These are phyloP conservation scores for Syrrhaptes paradoxus DNA, from an alignment of 2,113 vertebrate species.

Conservation along the genomic window DNA sequence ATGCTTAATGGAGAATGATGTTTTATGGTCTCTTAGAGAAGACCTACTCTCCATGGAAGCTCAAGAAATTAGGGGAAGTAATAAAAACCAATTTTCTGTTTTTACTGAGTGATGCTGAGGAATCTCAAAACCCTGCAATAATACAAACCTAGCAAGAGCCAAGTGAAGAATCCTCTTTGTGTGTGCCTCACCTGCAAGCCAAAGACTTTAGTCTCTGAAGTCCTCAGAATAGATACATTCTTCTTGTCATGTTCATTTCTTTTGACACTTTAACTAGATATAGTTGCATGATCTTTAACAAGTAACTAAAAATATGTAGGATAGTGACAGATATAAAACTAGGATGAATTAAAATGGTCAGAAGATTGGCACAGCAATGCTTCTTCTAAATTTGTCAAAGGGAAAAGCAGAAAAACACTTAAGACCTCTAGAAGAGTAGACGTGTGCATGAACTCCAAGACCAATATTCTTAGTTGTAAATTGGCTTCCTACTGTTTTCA, in stretches of 20 bases:
- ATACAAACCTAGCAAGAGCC: background rate
- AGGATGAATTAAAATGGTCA: background rate
- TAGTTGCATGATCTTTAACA: background rate
- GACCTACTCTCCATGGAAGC: background rate
- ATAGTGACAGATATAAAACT: slow-evolving; percentile 16
- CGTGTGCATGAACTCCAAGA: background rate
- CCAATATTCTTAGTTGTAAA: background rate
- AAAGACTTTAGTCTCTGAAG: background rate
- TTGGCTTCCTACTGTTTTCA: background rate
- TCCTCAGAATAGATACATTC: background rate
- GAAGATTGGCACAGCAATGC: background rate
- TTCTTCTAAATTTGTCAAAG: background rate
- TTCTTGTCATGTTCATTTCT: background rate
- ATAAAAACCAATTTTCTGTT: background rate
- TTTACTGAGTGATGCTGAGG: background rate
- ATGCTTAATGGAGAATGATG: background rate
- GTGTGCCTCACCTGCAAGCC: background rate
- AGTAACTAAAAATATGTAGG: slow-evolving; percentile 12
- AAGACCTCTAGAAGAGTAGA: background rate
- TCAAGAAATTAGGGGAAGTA: background rate
- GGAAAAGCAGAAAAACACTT: background rate
- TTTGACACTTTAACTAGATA: background rate
- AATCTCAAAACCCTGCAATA: background rate
- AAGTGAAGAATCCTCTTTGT: background rate
- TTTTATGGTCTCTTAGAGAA: background rate